These are phyloP conservation scores for Heterohyrax brucei DNA, from an alignment of 2,797 vertebrate species.

Conservation along the genomic window DNA sequence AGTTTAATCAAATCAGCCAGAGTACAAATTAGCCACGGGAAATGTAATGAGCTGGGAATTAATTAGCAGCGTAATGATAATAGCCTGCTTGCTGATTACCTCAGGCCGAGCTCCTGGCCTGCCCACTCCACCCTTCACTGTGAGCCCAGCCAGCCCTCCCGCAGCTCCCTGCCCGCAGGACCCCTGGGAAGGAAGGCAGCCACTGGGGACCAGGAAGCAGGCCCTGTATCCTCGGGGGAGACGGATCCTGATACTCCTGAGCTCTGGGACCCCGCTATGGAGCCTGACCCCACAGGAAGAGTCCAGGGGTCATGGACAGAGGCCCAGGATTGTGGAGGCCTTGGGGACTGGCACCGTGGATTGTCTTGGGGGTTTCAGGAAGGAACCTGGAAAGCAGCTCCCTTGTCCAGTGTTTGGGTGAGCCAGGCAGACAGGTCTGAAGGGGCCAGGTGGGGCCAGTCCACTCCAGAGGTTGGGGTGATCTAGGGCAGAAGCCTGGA, in stretches of 20 bases:
- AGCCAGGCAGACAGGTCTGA: neutral
- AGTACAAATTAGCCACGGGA: conserved; percentile 95
- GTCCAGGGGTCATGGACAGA: neutral
- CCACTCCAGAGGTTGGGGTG: no score
- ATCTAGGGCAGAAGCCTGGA: neutral
- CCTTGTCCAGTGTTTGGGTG: neutral
- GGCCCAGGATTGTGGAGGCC: no score
- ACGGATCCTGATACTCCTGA: accelerated
- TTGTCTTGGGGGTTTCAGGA: neutral
- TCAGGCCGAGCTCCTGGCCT: conserved; percentile 91
- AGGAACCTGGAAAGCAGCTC: neutral
- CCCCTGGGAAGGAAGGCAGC: neutral
- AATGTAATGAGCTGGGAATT: conserved; percentile 95
- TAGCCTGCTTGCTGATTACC: conserved; percentile 93
- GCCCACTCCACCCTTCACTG: conserved; percentile 24
- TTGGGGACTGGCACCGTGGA: neutral
- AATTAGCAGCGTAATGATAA: conserved; percentile 94
- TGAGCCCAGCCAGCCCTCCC: conserved; percentile 47
- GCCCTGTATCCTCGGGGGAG: neutral
- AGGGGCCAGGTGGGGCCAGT: no score
- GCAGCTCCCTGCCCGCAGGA: conserved; percentile 53
- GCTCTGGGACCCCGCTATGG: neutral
- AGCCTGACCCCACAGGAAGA: neutral
- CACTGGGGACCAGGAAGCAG: no score
- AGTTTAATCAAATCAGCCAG: conserved; percentile 95